Conservation (phyloP, 2,113 vertebrate genomes). For the Zosterops hypoxanthus region DNA sequence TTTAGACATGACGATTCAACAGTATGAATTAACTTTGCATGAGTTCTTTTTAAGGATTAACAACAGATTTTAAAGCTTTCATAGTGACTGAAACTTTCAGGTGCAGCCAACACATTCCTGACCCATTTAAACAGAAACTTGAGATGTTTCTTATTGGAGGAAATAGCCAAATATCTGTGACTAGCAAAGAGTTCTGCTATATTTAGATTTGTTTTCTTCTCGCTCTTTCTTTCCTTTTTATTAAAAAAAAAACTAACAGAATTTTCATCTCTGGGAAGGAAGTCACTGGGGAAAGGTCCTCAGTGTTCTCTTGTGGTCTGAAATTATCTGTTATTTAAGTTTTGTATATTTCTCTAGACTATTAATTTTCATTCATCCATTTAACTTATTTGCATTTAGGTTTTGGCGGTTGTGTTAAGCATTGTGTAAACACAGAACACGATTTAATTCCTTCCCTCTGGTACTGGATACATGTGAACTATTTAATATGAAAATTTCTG, state of each 20-base stretch:
- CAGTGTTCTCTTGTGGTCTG: not conserved
- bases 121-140: not conserved
- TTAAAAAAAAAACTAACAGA: not conserved
- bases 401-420: not conserved
- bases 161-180: not conserved
- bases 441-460: not conserved
- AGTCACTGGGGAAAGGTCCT: not conserved
- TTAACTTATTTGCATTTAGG: not conserved
- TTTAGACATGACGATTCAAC: not conserved
- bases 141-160: not conserved
- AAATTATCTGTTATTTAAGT: not conserved
- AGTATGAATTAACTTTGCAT: not conserved
- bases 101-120: not conserved
- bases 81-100: not conserved
- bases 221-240: not conserved
- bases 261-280: not conserved
- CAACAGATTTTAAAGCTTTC: not conserved
- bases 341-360: not conserved
- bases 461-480: not conserved
- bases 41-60: not conserved
- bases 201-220: not conserved
- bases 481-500: not conserved
- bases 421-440: not conserved
- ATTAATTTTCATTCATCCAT: not conserved
- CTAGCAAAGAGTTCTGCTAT: not conserved